Evolutionary conservation across 1,140 invertebrate genomes (phyloP).

Genomic region (Glomeris maerens): DNA sequence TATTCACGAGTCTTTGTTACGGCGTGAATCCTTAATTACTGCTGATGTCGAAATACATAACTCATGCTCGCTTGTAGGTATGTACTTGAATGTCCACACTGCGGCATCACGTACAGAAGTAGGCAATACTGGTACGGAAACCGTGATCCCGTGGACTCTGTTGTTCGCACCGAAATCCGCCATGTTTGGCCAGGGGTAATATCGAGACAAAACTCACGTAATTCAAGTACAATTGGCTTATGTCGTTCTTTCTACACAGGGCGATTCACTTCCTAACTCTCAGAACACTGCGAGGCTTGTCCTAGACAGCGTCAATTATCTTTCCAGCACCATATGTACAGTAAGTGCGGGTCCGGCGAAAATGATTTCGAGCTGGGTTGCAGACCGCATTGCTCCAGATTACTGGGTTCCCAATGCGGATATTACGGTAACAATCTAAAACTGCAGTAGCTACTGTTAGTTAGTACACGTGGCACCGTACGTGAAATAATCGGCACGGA

Average conservation of each 20-base stretch:
- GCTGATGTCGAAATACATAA: too few species aligned
- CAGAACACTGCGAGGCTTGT: slow-evolving; percentile 59
- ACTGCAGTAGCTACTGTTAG: too few species aligned
- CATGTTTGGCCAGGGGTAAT: slow-evolving; percentile 66
- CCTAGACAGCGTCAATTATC: slow-evolving; percentile 53
- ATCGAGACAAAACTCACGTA: not conserved
- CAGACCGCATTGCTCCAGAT: slow-evolving; percentile 59
- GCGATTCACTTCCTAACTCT: slow-evolving; percentile 27
- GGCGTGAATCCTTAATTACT: not conserved
- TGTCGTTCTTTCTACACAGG: slow-evolving; percentile 15
- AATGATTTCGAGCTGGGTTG: slow-evolving; percentile 51
- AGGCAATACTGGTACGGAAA: slow-evolving; percentile 77
- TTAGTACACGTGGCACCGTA: too few species aligned
- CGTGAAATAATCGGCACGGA: too few species aligned
- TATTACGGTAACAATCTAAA: slow-evolving; percentile 51
- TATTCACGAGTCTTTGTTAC: not conserved
- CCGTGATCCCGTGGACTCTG: slow-evolving; percentile 50
- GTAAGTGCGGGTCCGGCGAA: slow-evolving; percentile 55
- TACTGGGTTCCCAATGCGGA: slow-evolving; percentile 69
- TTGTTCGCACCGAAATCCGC: slow-evolving; percentile 50
- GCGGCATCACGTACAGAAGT: slow-evolving; percentile 67
- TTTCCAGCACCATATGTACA: slow-evolving; percentile 52
- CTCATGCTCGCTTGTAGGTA: slow-evolving; percentile 35
- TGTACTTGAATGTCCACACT: slow-evolving; percentile 61
- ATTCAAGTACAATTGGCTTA: not conserved